Conservation (phyloP, 2,113 vertebrate species). For the Macrotis lagotis region DNA sequence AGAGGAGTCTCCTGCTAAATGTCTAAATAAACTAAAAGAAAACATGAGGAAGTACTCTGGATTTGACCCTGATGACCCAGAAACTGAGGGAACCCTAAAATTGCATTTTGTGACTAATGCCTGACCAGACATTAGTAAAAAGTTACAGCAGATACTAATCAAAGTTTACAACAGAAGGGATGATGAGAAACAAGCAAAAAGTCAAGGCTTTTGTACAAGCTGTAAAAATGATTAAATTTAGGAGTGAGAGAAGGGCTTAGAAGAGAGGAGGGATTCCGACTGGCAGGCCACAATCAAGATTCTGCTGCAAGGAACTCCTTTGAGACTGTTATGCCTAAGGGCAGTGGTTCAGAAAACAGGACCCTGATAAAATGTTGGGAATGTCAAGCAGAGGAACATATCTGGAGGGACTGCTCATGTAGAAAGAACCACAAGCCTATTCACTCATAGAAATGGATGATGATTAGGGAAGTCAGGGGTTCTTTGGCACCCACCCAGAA, state of each 20-base stretch:
- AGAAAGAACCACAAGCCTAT: not conserved
- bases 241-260: too few relatives aligned
- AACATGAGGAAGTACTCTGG: too few relatives aligned
- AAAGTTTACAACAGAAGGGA: not conserved
- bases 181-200: not conserved
- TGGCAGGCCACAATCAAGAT: rapidly evolving
- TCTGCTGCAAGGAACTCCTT: too few relatives aligned
- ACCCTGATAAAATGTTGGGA: too few relatives aligned
- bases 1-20: not conserved
- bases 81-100: not conserved
- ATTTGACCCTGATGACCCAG: not conserved
- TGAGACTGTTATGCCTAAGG: too few relatives aligned
- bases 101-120: not conserved
- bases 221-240: too few relatives aligned
- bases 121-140: not conserved
- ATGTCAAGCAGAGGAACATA: not conserved
- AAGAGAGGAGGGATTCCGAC: too few relatives aligned
- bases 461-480: too few relatives aligned
- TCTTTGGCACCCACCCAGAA: not conserved
- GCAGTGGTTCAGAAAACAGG: too few relatives aligned
- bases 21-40: not conserved
- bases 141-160: not conserved
- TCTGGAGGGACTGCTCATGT: not conserved
- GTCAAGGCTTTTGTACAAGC: not conserved
- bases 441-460: too few relatives aligned